phyloP scores from a whole-genome alignment of 2,888 invertebrate genomes.

The Ecdyonurus torrentis region DNA sequence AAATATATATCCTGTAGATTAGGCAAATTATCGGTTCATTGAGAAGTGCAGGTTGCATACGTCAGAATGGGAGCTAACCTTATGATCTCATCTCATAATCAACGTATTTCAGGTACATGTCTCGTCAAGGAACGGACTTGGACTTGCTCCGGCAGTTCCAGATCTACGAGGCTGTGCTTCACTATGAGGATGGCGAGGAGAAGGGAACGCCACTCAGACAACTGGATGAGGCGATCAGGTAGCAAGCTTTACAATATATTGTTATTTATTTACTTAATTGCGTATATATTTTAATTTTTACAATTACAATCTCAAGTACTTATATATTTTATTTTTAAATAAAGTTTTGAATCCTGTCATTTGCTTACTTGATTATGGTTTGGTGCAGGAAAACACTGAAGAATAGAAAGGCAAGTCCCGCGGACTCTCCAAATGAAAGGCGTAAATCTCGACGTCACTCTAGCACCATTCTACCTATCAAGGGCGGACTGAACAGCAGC shows the following conservation, averaged over 20 bases:
- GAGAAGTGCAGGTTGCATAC: neutral
- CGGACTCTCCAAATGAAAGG: constrained; percentile 33
- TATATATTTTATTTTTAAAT: neutral
- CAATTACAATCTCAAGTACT: too few species aligned
- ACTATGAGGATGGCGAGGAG: constrained; percentile 71
- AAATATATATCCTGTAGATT: too few species aligned
- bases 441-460: constrained; percentile 66
- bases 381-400: constrained; percentile 60
- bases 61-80: neutral
- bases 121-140: constrained; percentile 80
- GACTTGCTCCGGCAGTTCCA: constrained; percentile 88
- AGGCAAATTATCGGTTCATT: too few species aligned
- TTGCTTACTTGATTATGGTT: too few species aligned
- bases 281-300: too few species aligned
- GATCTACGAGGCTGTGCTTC: constrained; percentile 84
- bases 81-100: neutral
- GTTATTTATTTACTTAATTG: neutral
- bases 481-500: constrained; percentile 16
- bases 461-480: constrained; percentile 43
- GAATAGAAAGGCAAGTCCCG: constrained; percentile 39
- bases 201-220: constrained; percentile 43
- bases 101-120: constrained; percentile 52
- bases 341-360: constrained; percentile 14
- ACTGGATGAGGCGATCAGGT: constrained; percentile 37
- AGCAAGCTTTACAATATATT: neutral